Conservation (phyloP, 1,140 invertebrate species). For the Babylonia areolata region DNA sequence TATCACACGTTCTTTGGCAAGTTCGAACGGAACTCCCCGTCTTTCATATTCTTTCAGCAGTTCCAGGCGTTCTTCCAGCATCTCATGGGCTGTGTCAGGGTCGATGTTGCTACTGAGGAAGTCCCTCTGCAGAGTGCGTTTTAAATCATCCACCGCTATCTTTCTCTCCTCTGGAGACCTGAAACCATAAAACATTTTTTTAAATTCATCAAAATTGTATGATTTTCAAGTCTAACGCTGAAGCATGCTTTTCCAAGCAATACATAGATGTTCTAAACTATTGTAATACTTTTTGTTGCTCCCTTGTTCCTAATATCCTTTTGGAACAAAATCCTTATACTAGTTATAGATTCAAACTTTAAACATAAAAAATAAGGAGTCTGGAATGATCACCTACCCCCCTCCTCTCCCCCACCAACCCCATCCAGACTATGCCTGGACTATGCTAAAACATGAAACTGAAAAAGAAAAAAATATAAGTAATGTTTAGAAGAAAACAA, state of each 20-base stretch:
- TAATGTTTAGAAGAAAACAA: too few relatives aligned
- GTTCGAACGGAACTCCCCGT: slow-evolving; percentile 21
- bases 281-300: too few relatives aligned
- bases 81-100: neutral
- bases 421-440: too few relatives aligned
- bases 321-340: too few relatives aligned
- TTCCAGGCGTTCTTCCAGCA: slow-evolving; percentile 7
- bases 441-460: too few relatives aligned
- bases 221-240: too few relatives aligned
- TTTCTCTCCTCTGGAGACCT: neutral
- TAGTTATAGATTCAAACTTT: too few relatives aligned
- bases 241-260: neutral
- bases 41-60: slow-evolving; percentile 18
- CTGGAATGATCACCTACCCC: too few relatives aligned
- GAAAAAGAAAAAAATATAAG: too few relatives aligned
- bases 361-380: too few relatives aligned
- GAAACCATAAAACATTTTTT: neutral
- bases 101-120: slow-evolving; percentile 8
- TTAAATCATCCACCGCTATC: slow-evolving; percentile 2
- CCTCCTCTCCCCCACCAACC: too few relatives aligned
- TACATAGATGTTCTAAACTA: neutral
- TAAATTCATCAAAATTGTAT: neutral
- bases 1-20: slow-evolving; percentile 22
- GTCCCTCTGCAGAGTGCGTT: neutral
- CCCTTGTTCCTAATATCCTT: too few relatives aligned